A percentile compares a stretch with the other conserved stretches of the same genome.
Evolutionary conservation across 53 echinoderm and acorn worm species (phyloP).

Genomic region (Paelopatides confundens): DNA sequence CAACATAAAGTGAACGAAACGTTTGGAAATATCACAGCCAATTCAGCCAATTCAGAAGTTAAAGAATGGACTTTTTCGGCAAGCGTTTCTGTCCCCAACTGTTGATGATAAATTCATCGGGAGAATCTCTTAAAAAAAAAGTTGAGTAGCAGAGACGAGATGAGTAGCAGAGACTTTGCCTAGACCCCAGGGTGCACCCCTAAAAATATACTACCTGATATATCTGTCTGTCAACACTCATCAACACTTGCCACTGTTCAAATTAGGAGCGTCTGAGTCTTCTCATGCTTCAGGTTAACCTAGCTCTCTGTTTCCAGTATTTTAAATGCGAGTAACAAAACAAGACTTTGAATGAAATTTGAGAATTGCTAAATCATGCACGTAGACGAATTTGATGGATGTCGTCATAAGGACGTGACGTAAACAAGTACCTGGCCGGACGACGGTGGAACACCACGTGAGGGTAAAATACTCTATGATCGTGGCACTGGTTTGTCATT

Average conservation of each 20-base stretch:
- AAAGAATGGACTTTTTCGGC: too few relatives aligned
- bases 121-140: background rate
- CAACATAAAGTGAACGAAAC: too few relatives aligned
- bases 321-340: background rate
- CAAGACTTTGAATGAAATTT: background rate
- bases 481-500: background rate
- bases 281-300: background rate
- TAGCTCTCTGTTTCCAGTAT: background rate
- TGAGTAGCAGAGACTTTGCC: background rate
- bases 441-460: background rate
- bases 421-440: background rate
- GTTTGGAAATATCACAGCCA: too few relatives aligned
- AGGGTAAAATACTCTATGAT: conserved; percentile 10
- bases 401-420: conserved; percentile 28
- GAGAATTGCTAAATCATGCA: conserved; percentile 8
- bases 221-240: background rate
- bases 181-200: background rate
- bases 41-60: too few relatives aligned
- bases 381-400: conserved; percentile 27
- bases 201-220: background rate
- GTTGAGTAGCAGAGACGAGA: background rate
- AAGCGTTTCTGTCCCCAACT: background rate
- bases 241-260: background rate
- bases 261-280: background rate
- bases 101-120: background rate